Evolutionary conservation across 2,797 vertebrate species (phyloP), one percentile per base, ranked within the genome.

Genomic region (Dipus sagitta): DNA sequence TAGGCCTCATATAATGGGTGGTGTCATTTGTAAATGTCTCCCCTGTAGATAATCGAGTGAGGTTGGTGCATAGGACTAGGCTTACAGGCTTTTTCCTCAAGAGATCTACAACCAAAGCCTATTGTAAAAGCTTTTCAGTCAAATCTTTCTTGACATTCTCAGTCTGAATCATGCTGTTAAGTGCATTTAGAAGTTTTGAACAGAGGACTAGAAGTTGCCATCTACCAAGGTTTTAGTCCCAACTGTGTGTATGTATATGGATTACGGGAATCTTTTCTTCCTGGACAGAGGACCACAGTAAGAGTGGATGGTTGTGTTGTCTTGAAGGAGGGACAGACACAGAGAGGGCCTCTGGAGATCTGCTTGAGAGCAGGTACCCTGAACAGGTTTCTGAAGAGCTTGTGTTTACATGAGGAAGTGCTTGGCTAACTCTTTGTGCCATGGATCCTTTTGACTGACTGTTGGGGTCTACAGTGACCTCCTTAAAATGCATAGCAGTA

Each of bases 141-240:
- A 83, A 47, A 32, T 60, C 64, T 71, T 28, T 64, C 9, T 82
- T 10, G 24, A 75, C 58, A 7, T 76, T 42, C 88, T 38, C 32
- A 70, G 30, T 62, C 68, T 76, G 67, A 30, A n/a, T 38, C 86
- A 38, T 78, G 47, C 26, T 67, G 38, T 5, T 34, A 3, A 58
- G 78, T 21, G 32, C 18, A 60, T 62, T 38, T 23, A 62, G 54
- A 60, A 86, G 7, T 76, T 75, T 12, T 54, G 30, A 80, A 82
- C 30, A 70, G n/a, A 79, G 9, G 34, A 85, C 70, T 76, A 76
- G n/a, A 94, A 96, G 71, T 78, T 74, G n/a, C 24, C 62, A 38
- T 70, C 79, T 76, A 71, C 32, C 32, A 17, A 42, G 38, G 80
- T 76, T 71, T 32, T 54, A 47, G 75, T 65, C 12, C 32, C 32